phyloP scores from a whole-genome alignment of 2,888 invertebrate species.

The Brenthis ino region DNA sequence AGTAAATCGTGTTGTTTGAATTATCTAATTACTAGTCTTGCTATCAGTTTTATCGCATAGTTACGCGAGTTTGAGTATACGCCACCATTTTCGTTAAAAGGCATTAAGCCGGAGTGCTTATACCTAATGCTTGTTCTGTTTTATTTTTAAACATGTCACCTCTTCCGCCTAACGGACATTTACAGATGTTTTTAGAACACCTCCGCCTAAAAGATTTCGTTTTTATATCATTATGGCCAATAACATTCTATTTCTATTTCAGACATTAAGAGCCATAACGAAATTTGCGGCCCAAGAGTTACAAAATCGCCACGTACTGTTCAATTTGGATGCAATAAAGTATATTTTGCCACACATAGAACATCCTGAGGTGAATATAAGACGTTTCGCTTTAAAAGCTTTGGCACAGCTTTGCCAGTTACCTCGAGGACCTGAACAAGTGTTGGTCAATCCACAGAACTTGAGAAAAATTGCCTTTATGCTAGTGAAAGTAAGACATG shows the following conservation, averaged over 20 bases:
- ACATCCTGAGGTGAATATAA: slow-evolving; percentile 65
- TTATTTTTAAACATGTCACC: too few species aligned
- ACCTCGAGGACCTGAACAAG: slow-evolving; percentile 70
- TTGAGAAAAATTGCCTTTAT: slow-evolving; percentile 68
- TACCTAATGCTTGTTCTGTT: too few species aligned
- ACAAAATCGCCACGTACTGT: slow-evolving; percentile 62
- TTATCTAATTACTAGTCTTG: background rate
- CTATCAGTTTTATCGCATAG: too few species aligned
- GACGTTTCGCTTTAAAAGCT: slow-evolving; percentile 78
- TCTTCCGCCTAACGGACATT: too few species aligned
- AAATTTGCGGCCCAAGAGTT: slow-evolving; percentile 72
- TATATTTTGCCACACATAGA: slow-evolving; percentile 67
- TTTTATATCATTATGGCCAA: too few species aligned
- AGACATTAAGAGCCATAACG: slow-evolving; percentile 74
- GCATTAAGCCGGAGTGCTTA: too few species aligned
- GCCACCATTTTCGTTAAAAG: too few species aligned
- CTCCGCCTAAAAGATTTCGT: background rate
- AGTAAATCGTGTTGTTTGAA: slow-evolving; percentile 48
- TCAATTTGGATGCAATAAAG: slow-evolving; percentile 59
- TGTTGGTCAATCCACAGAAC: slow-evolving; percentile 63
- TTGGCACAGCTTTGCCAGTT: slow-evolving; percentile 77
- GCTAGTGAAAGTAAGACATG: slow-evolving; percentile 51
- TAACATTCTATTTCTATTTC: slow-evolving; percentile 8
- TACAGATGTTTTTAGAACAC: too few species aligned
- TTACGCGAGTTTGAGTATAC: too few species aligned